phyloP scores from a whole-genome alignment of 1,140 invertebrate species.

The Eueides isabella region DNA sequence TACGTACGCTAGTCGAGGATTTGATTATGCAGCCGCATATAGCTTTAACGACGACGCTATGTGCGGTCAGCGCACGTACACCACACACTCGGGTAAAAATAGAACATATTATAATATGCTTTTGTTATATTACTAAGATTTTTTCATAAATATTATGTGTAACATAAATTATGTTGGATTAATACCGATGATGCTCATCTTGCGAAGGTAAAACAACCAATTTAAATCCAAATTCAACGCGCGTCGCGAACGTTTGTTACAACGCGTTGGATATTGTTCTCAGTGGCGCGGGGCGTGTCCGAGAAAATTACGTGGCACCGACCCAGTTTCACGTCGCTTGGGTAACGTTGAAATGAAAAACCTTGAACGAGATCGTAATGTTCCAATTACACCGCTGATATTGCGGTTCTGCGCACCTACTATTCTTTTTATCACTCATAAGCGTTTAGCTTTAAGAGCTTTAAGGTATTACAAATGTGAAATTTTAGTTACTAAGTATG shows the following conservation, averaged over 20 bases:
- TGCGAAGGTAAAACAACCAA: conserved; percentile 56
- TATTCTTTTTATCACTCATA: conserved; percentile 41
- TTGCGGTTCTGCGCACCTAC: conserved; percentile 50
- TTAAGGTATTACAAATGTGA: background rate
- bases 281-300: conserved; percentile 46
- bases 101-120: background rate
- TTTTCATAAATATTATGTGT: background rate
- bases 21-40: conserved; percentile 87
- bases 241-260: conserved; percentile 62
- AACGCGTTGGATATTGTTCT: conserved; percentile 70
- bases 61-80: conserved; percentile 86
- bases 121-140: background rate
- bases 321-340: conserved; percentile 43
- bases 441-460: conserved; percentile 4
- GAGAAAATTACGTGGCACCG: conserved; percentile 48
- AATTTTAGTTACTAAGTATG: background rate
- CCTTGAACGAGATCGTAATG: conserved; percentile 70
- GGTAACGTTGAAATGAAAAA: conserved; percentile 48
- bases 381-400: conserved; percentile 63
- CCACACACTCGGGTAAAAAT: conserved; percentile 83
- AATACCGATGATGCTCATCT: conserved; percentile 26
- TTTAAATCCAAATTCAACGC: conserved; percentile 66
- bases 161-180: background rate
- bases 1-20: conserved; percentile 85
- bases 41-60: conserved; percentile 86